Evolutionary conservation across 1,140 invertebrate species (phyloP), one percentile per base, ranked within the genome.

Genomic region (Vanessa tameamea): DNA sequence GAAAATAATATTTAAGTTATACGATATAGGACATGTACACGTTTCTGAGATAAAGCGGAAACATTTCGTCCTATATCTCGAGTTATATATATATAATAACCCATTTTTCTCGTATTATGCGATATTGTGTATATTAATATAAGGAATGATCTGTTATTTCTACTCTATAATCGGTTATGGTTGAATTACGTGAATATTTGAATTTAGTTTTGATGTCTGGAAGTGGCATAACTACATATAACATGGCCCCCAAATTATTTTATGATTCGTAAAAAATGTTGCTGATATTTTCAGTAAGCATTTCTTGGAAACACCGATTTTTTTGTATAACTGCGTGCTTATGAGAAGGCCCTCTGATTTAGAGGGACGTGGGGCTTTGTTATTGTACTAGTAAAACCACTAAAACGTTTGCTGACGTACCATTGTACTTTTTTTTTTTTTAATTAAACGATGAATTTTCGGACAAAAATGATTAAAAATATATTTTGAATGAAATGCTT

Each of bases 101-200:
- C 14, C 53, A 67, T 55, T 23, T 61, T 61, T 68, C 37, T 68
- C 37, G 31, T 23, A 43, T 11, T 68, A 68, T 47, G 53, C 37
- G 31, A 47, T 59, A 68, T 55, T 68, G 53, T 68, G 43, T 26
- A 55, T 66, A 66, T 53, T 61, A 48, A 26, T 59, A 20, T 71
- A 51, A 43, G 20, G 23, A 64, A 53, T 64, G 69, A 64, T 71
- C 61, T 64, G 69, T 71, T 71, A 51, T 53, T 70, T 70, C 57
- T 71, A 57, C 14, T 57, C 53, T 71, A 15, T 61, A 26, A 71
- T 51, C 69, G 69, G 69, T 71, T 64, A 71, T 64, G 69, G 59
- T 71, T 64, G 47, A 53, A 61, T 61, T 61, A 61, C 57, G 31
- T 61, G 57, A 61, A 61, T 37, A 61, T 37, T 37, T 37, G 23